Percentiles rank a stretch among this genome's conserved stretches.
Evolutionary conservation across 2,797 vertebrate genomes (phyloP).

Genomic region (Coluber constrictor): DNA sequence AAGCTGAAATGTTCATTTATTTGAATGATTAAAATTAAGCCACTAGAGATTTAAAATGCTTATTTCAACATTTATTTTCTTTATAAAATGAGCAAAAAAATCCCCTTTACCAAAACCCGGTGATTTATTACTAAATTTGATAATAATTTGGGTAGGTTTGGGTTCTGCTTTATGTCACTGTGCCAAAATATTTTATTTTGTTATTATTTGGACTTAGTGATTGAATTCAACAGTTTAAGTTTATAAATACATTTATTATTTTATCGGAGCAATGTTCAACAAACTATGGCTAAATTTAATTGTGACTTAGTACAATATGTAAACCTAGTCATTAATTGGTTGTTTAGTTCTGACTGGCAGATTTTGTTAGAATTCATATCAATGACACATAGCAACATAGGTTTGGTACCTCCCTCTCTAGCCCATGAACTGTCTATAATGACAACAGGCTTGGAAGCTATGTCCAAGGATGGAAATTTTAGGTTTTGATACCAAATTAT

Average conservation of each 20-base stretch:
- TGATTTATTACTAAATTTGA: neutral
- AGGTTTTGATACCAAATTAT: neutral
- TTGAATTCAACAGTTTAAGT: neutral
- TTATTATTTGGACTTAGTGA: neutral
- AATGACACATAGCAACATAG: neutral
- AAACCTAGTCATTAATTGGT: neutral
- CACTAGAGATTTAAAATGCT: neutral
- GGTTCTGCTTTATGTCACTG: neutral
- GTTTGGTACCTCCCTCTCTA: neutral
- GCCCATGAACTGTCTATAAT: neutral
- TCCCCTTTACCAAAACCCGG: neutral
- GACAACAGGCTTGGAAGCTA: neutral
- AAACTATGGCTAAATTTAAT: neutral
- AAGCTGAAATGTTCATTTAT: neutral
- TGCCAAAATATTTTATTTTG: neutral
- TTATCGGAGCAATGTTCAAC: neutral
- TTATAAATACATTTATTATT: neutral
- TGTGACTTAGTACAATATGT: neutral
- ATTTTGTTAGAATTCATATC: neutral
- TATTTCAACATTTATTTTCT: neutral
- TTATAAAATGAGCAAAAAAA: neutral
- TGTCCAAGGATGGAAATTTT: neutral
- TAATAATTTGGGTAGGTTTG: neutral
- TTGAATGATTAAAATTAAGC: neutral
- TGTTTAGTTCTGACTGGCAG: neutral